Evolutionary conservation across 2,113 vertebrate genomes (phyloP).

Genomic region (Cochlearius cochlearius): DNA sequence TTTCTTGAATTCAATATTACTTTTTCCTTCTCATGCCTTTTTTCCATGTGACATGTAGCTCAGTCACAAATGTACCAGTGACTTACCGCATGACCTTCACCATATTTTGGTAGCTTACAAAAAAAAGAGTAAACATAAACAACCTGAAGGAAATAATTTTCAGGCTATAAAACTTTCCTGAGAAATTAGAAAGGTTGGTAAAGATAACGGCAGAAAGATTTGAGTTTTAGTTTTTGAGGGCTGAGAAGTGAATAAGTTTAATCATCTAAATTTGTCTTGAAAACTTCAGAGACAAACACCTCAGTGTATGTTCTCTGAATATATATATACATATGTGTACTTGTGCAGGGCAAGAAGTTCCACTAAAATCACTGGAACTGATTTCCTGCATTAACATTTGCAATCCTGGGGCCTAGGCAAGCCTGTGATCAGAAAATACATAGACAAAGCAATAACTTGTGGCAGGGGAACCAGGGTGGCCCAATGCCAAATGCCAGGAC

Average conservation of each 20-base stretch:
- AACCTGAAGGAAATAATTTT: not conserved
- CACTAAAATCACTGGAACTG: not conserved
- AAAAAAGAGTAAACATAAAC: not conserved
- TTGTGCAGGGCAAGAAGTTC: not conserved
- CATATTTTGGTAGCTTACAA: not conserved
- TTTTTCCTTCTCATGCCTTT: not conserved
- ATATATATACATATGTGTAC: not conserved
- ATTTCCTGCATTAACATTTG: not conserved
- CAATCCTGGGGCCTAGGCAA: not conserved
- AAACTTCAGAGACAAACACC: not conserved
- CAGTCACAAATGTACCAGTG: not conserved
- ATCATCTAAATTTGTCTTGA: not conserved
- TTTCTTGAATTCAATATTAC: slow-evolving; percentile 6
- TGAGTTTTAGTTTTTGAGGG: not conserved
- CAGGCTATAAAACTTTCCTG: not conserved
- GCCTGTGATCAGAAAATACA: not conserved
- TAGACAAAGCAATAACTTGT: not conserved
- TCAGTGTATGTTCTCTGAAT: not conserved
- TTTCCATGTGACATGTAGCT: not conserved
- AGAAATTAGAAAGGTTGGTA: not conserved
- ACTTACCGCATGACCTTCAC: not conserved
- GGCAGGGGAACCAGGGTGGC: not conserved
- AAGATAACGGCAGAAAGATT: not conserved
- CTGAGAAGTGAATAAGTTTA: not conserved
- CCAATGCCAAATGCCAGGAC: not conserved